These are phyloP conservation scores for Penaeus monodon DNA, from an alignment of 2,888 invertebrate genomes.

Conservation along the genomic window DNA sequence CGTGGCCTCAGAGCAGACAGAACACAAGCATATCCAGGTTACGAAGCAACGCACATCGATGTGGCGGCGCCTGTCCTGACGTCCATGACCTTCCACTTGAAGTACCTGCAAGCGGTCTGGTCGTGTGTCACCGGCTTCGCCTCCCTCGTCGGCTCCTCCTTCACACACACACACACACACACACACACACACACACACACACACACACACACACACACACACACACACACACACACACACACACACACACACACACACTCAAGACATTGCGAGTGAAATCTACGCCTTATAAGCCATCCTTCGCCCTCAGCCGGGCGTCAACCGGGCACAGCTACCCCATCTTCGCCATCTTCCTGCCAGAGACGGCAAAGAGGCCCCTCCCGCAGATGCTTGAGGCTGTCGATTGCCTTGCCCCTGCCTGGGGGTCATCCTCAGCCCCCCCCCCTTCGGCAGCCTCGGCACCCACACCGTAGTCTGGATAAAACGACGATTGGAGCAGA, in stretches of 20 bases:
- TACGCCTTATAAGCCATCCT: background rate
- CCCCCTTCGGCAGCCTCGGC: background rate
- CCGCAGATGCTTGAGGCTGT: slow-evolving; percentile 45
- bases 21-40: background rate
- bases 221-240: background rate
- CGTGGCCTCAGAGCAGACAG: too few relatives aligned
- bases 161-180: background rate
- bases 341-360: slow-evolving; percentile 29
- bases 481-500: too few relatives aligned
- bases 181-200: background rate
- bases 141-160: slow-evolving; percentile 42
- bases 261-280: background rate
- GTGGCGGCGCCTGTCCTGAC: slow-evolving; percentile 23
- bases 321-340: slow-evolving; percentile 28
- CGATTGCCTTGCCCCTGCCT: background rate
- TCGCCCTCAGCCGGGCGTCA: background rate
- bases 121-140: slow-evolving; percentile 36
- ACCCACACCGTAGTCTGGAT: too few relatives aligned
- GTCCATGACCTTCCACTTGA: slow-evolving; percentile 47
- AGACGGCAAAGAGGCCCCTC: slow-evolving; percentile 25
- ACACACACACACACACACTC: background rate
- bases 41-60: slow-evolving; percentile 5
- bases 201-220: background rate
- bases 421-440: background rate
- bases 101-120: slow-evolving; percentile 43